Evolutionary conservation across 2,797 vertebrate species (phyloP), one percentile per base, ranked within the genome.

Genomic region (Phoxinus dragarum): DNA sequence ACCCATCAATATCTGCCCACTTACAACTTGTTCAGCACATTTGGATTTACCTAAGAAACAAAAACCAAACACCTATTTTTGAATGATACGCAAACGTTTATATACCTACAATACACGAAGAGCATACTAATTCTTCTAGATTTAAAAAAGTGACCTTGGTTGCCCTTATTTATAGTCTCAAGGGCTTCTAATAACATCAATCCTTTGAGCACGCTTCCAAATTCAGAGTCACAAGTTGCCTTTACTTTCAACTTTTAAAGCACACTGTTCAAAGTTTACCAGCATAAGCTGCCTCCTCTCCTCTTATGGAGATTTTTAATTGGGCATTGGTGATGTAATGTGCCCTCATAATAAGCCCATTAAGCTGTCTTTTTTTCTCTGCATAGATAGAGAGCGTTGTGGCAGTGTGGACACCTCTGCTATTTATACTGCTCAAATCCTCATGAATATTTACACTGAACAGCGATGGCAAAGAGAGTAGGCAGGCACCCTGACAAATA

Each of bases 361-460:
- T 95, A 96, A 95, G 94, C 93, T 6, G 82, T 87, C 86, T 86
- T 88, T 84, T 87, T 94, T 93, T 93, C 93, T 95, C 93, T 95
- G 93, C 93, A 92, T 94, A 95, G 95, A 96, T 95, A 94, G 94
- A 94, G 94, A 94, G 94, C 89, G 93, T 94, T 94, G 92, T 93
- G 92, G 94, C 93, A 95, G 95, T 93, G 94, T 94, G 94, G 95
- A 96, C 95, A 96, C 94, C 95, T 96, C 92, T 89, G 94, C 95
- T 96, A 96, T 96, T 95, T 96, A 95, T 96, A 96, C 95, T 93
- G 94, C 94, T 92, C 93, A 96, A 96, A 96, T 96, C 95, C 95
- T 96, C 95, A 96, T 96, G 95, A 95, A 96, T 96, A 96, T 96
- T 96, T 95, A 96, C 93, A 93, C 89, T 80, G 92, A 88, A 90